These are phyloP conservation scores for Syngnathus scovelli DNA, from an alignment of 2,113 vertebrate species.

Conservation along the genomic window DNA sequence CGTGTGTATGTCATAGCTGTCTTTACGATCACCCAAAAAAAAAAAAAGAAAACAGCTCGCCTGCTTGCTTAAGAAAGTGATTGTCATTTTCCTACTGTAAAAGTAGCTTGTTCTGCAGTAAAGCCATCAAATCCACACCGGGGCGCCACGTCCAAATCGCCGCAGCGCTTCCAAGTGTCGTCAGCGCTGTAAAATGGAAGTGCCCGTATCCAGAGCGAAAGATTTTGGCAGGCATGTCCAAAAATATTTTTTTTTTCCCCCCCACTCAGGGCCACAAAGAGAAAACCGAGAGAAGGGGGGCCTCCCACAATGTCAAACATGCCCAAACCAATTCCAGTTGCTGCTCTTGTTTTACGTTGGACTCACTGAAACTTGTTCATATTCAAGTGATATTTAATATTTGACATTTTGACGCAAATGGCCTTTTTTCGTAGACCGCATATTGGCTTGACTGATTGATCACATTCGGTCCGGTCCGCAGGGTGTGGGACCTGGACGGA, in stretches of 20 bases:
- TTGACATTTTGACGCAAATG: too few species aligned
- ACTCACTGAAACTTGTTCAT: too few species aligned
- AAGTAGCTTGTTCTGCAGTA: neutral
- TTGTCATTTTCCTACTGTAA: constrained; percentile 8
- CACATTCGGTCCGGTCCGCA: constrained; percentile 44
- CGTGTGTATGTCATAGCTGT: constrained; percentile 12
- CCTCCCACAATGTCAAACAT: neutral
- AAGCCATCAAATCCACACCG: neutral
- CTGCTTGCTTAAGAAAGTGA: neutral
- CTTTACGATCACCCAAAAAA: constrained; percentile 17
- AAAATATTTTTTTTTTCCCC: too few species aligned
- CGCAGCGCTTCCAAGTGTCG: neutral
- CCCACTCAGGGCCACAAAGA: neutral
- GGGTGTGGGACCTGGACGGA: constrained; percentile 91
- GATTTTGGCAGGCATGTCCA: neutral
- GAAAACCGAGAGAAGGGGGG: neutral
- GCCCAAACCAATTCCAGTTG: neutral
- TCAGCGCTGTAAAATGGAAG: neutral
- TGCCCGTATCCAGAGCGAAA: neutral
- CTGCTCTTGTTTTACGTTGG: too few species aligned
- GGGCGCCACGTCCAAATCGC: neutral
- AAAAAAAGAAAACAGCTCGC: neutral
- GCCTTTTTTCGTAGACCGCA: too few species aligned
- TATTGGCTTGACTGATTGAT: too few species aligned
- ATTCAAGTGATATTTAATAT: too few species aligned